These are phyloP conservation scores for Zosterops borbonicus DNA, from an alignment of 2,113 vertebrate species.

Conservation along the genomic window DNA sequence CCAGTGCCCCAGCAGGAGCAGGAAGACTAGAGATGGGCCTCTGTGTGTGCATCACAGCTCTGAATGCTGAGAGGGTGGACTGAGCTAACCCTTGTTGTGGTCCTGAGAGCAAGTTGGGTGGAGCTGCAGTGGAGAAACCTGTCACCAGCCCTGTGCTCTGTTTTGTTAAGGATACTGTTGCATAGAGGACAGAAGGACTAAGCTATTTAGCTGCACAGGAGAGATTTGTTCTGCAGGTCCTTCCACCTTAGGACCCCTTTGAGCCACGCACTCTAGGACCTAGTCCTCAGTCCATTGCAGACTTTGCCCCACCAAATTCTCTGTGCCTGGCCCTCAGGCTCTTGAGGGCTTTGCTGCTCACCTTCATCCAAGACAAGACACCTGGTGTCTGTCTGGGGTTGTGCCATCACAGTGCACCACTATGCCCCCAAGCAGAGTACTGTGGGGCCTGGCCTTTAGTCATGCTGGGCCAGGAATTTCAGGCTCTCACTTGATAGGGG, in stretches of 20 bases:
- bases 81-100: background rate
- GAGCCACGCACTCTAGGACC: background rate
- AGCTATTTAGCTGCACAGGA: rapidly evolving
- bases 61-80: rapidly evolving
- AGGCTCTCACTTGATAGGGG: background rate
- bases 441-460: background rate
- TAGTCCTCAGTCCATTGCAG: background rate
- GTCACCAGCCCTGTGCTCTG: background rate
- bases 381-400: background rate
- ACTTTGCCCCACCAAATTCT: background rate
- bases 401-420: background rate
- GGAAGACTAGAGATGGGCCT: rapidly evolving
- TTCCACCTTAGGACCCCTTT: background rate
- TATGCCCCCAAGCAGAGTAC: rapidly evolving
- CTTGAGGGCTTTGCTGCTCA: background rate
- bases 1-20: rapidly evolving
- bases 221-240: background rate
- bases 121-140: background rate
- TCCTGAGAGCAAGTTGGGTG: background rate
- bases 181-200: background rate
- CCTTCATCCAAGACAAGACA: background rate
- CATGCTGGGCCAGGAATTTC: background rate
- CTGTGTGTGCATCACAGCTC: background rate
- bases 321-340: rapidly evolving
- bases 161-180: background rate